Conservation (phyloP, 2,888 invertebrate genomes). For the Dromius quadrimaculatus region DNA sequence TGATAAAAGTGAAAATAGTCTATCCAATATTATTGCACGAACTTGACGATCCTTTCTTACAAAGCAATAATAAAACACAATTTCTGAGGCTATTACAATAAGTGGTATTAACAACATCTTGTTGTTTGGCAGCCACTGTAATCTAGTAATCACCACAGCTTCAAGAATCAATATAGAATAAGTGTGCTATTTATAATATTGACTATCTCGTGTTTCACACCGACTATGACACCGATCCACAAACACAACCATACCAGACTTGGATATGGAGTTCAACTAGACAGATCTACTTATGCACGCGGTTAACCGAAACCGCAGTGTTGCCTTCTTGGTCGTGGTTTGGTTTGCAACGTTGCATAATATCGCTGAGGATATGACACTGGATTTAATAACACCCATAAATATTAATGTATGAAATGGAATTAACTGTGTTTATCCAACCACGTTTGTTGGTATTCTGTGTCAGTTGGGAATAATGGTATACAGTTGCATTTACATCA, state of each 20-base stretch:
- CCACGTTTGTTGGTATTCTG: slow-evolving; percentile 1
- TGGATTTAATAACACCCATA: slow-evolving; percentile 36
- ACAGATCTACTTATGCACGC: slow-evolving; percentile 49
- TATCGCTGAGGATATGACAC: slow-evolving; percentile 21
- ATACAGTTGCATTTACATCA: slow-evolving; percentile 13
- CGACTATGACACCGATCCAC: slow-evolving; percentile 22
- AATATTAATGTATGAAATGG: slow-evolving; percentile 27
- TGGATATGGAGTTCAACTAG: slow-evolving; percentile 14
- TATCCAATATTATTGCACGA: no score
- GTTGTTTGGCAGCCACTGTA: slow-evolving; percentile 8
- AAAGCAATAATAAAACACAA: no score
- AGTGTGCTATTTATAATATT: slow-evolving; percentile 42
- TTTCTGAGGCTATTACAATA: no score
- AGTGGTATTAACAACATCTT: background rate
- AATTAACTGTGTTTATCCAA: slow-evolving; percentile 26
- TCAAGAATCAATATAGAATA: slow-evolving; percentile 32
- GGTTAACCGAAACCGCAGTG: slow-evolving; percentile 37
- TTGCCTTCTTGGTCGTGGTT: background rate
- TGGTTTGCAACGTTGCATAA: slow-evolving; percentile 45
- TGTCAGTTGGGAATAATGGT: background rate
- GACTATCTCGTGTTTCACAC: slow-evolving; percentile 43
- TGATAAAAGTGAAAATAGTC: no score
- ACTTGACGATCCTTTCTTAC: no score
- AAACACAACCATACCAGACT: slow-evolving; percentile 5
- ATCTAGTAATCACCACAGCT: slow-evolving; percentile 14